These are phyloP conservation scores for Xylota segnis DNA, from an alignment of 2,888 invertebrate species.

Conservation along the genomic window DNA sequence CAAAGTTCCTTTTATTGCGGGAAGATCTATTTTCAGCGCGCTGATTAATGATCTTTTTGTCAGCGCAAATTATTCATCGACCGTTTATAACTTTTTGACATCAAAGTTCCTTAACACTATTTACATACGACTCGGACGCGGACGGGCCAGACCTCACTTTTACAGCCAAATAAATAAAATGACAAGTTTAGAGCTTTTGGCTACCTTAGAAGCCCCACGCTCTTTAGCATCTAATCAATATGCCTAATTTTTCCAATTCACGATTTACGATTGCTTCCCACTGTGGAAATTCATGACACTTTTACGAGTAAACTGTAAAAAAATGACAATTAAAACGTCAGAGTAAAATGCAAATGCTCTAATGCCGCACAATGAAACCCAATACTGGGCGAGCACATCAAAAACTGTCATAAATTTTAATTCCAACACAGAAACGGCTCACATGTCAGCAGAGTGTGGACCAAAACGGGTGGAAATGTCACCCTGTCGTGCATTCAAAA, in stretches of 20 bases:
- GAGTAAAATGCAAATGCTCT: slow-evolving; percentile 48
- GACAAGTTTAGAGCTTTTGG: slow-evolving; percentile 50
- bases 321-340: slow-evolving; percentile 61
- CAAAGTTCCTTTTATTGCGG: slow-evolving; percentile 9
- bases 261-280: slow-evolving; percentile 62
- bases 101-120: slow-evolving; percentile 48
- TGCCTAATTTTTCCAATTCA: slow-evolving; percentile 56
- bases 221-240: slow-evolving; percentile 66
- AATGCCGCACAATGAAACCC: slow-evolving; percentile 34
- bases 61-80: slow-evolving; percentile 53
- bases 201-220: slow-evolving; percentile 60
- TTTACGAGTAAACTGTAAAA: slow-evolving; percentile 54
- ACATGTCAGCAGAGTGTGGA: slow-evolving; percentile 31
- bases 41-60: slow-evolving; percentile 49
- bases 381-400: slow-evolving; percentile 29
- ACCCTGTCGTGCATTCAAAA: slow-evolving; percentile 22
- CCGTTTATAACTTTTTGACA: slow-evolving; percentile 53
- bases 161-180: slow-evolving; percentile 38
- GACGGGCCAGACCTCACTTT: neutral
- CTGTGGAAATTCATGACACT: slow-evolving; percentile 31
- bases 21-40: slow-evolving; percentile 39
- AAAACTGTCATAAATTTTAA: slow-evolving; percentile 58
- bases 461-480: slow-evolving; percentile 49
- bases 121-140: slow-evolving; percentile 29
- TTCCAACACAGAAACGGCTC: neutral